Evolutionary conservation across 2,113 vertebrate species (phyloP), one percentile per base, ranked within the genome.

Genomic region (Donacobius atricapilla): DNA sequence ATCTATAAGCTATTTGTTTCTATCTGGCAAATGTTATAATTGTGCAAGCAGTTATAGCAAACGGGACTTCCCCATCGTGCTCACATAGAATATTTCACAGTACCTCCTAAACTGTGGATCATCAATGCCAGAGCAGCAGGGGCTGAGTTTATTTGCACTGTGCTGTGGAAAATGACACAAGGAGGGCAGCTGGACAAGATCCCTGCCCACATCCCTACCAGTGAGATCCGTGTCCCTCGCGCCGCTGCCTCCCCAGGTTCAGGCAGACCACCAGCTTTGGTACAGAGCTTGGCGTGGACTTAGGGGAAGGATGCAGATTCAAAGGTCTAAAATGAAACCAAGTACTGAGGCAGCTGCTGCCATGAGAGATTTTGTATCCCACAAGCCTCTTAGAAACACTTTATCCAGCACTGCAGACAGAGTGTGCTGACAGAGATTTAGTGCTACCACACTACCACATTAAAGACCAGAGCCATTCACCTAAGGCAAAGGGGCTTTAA

Each of bases 141-240:
- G 23, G 27, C 37, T 9, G 31, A 42, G 60, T 40, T 57, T 57
- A 64, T 65, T 10, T 50, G 42, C 80, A 54, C 68, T 19, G 33
- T 39, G 35, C 39, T 63, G 39, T 65, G 45, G 35, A 5, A 4
- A 61, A 81, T 51, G 47, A 64, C 61, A 70, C 0, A 0, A 73
- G 44, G 25, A 86, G 37, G 27, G 58, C 63, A 90, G 44, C 42
- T 50, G 57, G 37, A 70, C 14, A 33, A n/a, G 33, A 44, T 33
- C 64, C 22, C 10, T 20, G 23, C 79, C 57, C 30, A 33, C 68
- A 66, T 7, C 51, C 47, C 57, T 22, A 12, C 8, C 75, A 42
- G 6, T 3, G 24, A 83, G 51, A 79, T 10, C 48, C 56, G 5
- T 3, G 13, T 1, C 31, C 23, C 19, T 21, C 2, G 0, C 5